phyloP scores from a whole-genome alignment of 2,888 invertebrate genomes.

The Sialis fuliginosa region DNA sequence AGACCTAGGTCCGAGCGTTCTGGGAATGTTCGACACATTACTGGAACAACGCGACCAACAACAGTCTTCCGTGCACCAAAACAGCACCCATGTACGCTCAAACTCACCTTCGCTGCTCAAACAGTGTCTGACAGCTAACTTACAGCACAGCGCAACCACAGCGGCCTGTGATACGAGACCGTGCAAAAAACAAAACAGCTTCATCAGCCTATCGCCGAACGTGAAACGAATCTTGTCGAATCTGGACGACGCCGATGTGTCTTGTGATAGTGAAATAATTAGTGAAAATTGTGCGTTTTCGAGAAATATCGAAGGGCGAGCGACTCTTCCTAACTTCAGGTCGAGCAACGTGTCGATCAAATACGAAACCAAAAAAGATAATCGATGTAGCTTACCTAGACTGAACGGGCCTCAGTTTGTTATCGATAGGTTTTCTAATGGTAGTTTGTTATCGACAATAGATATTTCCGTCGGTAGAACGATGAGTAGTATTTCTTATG shows the following conservation, averaged over 20 bases:
- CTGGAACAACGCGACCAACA: constrained; percentile 1
- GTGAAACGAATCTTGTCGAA: constrained; percentile 4
- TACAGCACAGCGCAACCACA: not conserved
- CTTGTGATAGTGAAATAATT: not conserved
- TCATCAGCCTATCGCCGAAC: constrained; percentile 3
- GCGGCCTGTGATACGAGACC: not conserved
- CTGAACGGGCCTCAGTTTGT: not conserved
- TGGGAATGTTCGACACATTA: constrained; percentile 4
- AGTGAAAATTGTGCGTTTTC: not conserved
- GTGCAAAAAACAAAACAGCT: not conserved
- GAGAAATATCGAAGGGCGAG: not conserved
- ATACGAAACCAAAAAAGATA: not conserved
- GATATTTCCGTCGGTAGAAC: not conserved
- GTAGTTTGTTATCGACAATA: not conserved
- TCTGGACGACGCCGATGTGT: not conserved
- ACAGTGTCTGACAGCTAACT: not conserved
- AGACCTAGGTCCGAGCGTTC: constrained; percentile 2
- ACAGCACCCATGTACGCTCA: not conserved
- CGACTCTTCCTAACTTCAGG: not conserved
- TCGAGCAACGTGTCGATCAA: not conserved
- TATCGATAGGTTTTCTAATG: not conserved
- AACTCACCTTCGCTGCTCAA: not conserved
- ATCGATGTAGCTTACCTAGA: not conserved
- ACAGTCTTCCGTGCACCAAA: not conserved
- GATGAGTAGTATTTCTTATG: not conserved